These are phyloP conservation scores for Bergia sp. DNA, from an alignment of 92 coral and sea anemone species.

Conservation along the genomic window DNA sequence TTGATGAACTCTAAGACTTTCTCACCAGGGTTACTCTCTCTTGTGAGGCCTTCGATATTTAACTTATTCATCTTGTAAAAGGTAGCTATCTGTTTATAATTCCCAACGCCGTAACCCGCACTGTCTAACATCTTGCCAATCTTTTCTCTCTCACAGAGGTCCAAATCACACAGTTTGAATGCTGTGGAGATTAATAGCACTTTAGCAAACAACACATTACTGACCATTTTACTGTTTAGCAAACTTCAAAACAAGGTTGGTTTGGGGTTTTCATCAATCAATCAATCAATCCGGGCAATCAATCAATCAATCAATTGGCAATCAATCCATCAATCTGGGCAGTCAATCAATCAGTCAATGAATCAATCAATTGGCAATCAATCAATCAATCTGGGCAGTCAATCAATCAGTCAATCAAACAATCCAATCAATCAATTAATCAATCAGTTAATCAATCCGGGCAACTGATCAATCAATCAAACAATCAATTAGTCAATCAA, in stretches of 20 bases:
- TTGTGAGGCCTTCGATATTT: neutral
- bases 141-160: neutral
- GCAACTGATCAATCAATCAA: too few relatives aligned
- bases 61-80: neutral
- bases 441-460: too few relatives aligned
- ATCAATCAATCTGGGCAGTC: too few relatives aligned
- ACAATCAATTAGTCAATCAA: too few relatives aligned
- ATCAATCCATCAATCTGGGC: too few relatives aligned
- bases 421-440: too few relatives aligned
- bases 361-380: too few relatives aligned
- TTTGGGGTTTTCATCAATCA: too few relatives aligned
- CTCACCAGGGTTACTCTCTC: neutral
- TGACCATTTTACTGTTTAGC: too few relatives aligned
- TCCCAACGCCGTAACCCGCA: neutral
- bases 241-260: too few relatives aligned
- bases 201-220: neutral
- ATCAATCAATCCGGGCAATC: too few relatives aligned
- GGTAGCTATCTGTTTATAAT: neutral
- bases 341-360: neutral
- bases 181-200: neutral
- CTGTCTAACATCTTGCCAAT: conserved; percentile 1
- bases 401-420: neutral
- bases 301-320: too few relatives aligned
- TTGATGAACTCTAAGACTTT: neutral
- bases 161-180: conserved; percentile 6